Evolutionary conservation across 2,888 invertebrate species (phyloP).

Genomic region (Petrolisthes manimaculis): DNA sequence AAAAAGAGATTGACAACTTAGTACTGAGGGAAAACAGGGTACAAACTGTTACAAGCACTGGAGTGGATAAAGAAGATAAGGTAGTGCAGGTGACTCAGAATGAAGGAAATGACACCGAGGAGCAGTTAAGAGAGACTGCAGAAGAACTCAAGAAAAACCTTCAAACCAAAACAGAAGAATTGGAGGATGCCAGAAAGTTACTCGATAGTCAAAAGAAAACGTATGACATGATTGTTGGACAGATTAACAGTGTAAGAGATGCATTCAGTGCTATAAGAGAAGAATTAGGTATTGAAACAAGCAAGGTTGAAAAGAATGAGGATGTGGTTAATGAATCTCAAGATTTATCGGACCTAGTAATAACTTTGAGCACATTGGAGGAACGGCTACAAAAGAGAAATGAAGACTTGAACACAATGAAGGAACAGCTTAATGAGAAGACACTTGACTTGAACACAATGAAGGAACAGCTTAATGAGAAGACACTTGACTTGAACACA

Average conservation of each 20-base stretch:
- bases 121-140: not conserved
- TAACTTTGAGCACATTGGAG: conserved; percentile 13
- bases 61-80: conserved; percentile 1
- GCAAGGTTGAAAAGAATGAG: not conserved
- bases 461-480: too few species aligned
- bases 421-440: not conserved
- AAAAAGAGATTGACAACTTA: conserved; percentile 25
- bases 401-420: not conserved
- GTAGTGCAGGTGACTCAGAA: not conserved
- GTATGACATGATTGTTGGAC: not conserved
- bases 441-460: too few species aligned
- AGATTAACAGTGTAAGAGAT: not conserved
- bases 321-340: not conserved
- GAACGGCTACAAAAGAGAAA: not conserved
- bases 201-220: not conserved
- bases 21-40: not conserved
- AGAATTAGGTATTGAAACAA: not conserved
- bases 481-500: too few species aligned
- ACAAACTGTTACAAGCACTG: not conserved
- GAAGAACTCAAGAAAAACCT: conserved; percentile 26
- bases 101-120: not conserved
- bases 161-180: conserved; percentile 9
- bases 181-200: conserved; percentile 32
- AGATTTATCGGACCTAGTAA: not conserved
- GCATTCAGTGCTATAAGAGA: not conserved